Percentiles rank a stretch among this genome's conserved stretches.
Conservation (phyloP, 1,140 invertebrate genomes). For the Elymnias hypermnestra region DNA sequence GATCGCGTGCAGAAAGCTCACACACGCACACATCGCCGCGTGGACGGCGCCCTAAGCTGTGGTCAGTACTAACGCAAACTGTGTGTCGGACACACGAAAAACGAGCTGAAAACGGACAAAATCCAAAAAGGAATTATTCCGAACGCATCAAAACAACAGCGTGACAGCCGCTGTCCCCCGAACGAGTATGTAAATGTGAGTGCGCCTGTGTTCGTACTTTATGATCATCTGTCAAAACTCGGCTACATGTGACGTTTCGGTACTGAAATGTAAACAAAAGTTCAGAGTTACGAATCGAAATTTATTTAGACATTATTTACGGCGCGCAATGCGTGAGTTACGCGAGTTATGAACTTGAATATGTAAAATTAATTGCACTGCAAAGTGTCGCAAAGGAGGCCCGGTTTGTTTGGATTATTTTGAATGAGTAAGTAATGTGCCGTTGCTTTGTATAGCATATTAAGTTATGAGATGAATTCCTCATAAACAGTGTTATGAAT, state of each 20-base stretch:
- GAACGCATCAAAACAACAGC: slow-evolving; percentile 18
- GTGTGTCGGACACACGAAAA: slow-evolving; percentile 74
- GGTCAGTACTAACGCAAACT: slow-evolving; percentile 74
- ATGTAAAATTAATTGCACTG: slow-evolving; percentile 62
- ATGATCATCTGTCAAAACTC: slow-evolving; percentile 70
- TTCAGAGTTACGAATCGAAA: slow-evolving; percentile 38
- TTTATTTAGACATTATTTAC: slow-evolving; percentile 59
- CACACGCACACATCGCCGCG: slow-evolving; percentile 64
- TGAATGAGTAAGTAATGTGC: slow-evolving; percentile 63
- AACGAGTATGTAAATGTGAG: slow-evolving; percentile 55
- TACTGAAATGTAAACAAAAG: slow-evolving; percentile 72
- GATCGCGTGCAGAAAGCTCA: slow-evolving; percentile 73
- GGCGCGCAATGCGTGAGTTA: slow-evolving; percentile 44
- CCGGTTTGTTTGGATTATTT: slow-evolving; percentile 59
- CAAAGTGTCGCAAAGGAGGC: slow-evolving; percentile 47
- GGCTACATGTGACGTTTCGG: slow-evolving; percentile 68
- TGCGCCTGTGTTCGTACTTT: slow-evolving; percentile 60
- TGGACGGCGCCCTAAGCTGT: slow-evolving; percentile 72
- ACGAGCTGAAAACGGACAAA: slow-evolving; percentile 67
- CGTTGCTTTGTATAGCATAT: slow-evolving; percentile 24
- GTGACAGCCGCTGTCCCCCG: slow-evolving; percentile 15
- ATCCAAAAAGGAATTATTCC: slow-evolving; percentile 32
- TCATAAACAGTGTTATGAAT: slow-evolving; percentile 15
- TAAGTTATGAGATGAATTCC: slow-evolving; percentile 18
- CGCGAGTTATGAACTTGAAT: slow-evolving; percentile 65